Base-by-base conservation (phyloP, 2,797 vertebrate genomes). In the Hozukius guyotensis region DNA sequence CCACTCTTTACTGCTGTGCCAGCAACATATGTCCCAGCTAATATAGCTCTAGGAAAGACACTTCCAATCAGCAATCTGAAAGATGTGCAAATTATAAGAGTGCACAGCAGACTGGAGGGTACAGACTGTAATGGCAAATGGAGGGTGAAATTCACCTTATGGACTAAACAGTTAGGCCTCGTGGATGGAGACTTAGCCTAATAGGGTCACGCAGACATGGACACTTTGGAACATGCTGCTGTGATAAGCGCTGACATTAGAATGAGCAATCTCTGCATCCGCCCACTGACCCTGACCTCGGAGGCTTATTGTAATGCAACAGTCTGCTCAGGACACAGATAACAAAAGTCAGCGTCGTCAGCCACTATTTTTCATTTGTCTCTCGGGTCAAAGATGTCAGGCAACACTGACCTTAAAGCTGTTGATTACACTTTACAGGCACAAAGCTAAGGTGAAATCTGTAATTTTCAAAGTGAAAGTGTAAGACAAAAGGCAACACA, bases 111-210 rank as follows among this genome's bases (percentile, higher is more conserved):
- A 84, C 72, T 56, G 80, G 64, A 88, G 79, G 83, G 57, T 46
- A 62, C 25, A 73, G 36, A 76, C 65, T 42, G 65, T 46, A 65
- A 77, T 83, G 68, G 78, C 73, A 94, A 94, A 92, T 87, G 80
- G 82, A 92, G 88, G 81, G 75, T 89, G 84, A 92, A 89, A 93
- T 92, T 92, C 83, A 85, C 86, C 83, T 93, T 75, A 89, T 86
- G 88, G 90, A 93, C 75, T 78, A 74, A 83, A 89, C 70, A 72
- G 34, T 68, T 6, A 57, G 81, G 64, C 59, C 73, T 66, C 36
- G 34, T 86, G 77, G 72, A 86, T 62, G 46, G 67, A 83, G 79
- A 87, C 46, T 78, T 86, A 56, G 27, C 69, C 86, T 88, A 87
- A 91, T 78, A 76, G 69, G 89, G 86, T 87, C 83, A 82, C n/a